Percentiles rank a stretch among this genome's conserved stretches.
phyloP scores from a whole-genome alignment of 2,797 vertebrate species.

The Chromobotia macracanthus region DNA sequence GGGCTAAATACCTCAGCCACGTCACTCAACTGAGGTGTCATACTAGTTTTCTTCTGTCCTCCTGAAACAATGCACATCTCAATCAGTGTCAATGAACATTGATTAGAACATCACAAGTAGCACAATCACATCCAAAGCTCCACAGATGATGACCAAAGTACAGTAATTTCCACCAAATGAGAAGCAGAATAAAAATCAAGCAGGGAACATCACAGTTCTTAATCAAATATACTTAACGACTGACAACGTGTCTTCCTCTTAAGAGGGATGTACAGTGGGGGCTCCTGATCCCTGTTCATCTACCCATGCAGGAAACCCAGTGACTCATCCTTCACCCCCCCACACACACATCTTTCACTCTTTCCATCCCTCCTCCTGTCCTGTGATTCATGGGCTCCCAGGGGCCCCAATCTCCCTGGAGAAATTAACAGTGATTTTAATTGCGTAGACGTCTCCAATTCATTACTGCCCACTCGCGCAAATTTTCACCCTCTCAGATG shows the following conservation, averaged over 20 bases:
- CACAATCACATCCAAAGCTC: conserved; percentile 41
- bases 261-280: conserved; percentile 17
- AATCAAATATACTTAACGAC: conserved; percentile 53
- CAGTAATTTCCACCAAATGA: conserved; percentile 39
- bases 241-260: conserved; percentile 37
- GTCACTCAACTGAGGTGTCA: neutral
- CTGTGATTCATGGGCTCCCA: conserved; percentile 55
- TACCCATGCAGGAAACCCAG: conserved; percentile 47
- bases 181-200: conserved; percentile 40
- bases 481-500: conserved; percentile 80
- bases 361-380: conserved; percentile 44
- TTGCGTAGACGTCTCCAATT: conserved; percentile 82
- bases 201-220: conserved; percentile 42
- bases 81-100: conserved; percentile 44
- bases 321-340: conserved; percentile 55
- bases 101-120: conserved; percentile 47
- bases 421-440: conserved; percentile 86
- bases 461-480: conserved; percentile 75
- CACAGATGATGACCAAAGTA: conserved; percentile 32
- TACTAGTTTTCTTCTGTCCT: conserved; percentile 18
- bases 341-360: conserved; percentile 25
- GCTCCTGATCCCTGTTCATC: conserved; percentile 2
- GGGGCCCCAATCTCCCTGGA: conserved; percentile 75
- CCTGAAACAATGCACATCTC: conserved; percentile 43
- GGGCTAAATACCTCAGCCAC: too few species aligned